Evolutionary conservation across 2,113 vertebrate species (phyloP).

Genomic region (Sitta europaea): DNA sequence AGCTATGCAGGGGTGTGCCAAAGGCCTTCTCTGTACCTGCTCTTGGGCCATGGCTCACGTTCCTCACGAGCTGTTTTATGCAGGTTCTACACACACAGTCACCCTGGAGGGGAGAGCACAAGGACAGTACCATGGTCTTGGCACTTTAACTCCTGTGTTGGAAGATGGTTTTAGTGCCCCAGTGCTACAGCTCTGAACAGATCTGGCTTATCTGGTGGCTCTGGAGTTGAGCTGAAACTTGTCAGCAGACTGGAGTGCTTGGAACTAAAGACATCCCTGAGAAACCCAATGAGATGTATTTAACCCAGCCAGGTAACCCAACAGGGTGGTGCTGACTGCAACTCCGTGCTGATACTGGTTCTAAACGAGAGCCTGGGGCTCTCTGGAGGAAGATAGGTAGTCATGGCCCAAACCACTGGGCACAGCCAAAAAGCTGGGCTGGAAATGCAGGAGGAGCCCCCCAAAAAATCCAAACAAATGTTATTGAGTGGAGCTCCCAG

Average conservation of each 20-base stretch:
- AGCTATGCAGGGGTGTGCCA: not conserved
- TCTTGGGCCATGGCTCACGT: not conserved
- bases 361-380: not conserved
- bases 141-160: not conserved
- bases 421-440: not conserved
- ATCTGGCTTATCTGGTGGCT: not conserved
- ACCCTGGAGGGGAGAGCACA: not conserved
- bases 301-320: not conserved
- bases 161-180: not conserved
- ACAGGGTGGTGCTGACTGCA: not conserved
- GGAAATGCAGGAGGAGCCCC: not conserved
- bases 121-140: not conserved
- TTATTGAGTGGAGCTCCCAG: not conserved
- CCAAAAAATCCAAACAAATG: not conserved
- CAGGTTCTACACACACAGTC: no score
- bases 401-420: not conserved
- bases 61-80: not conserved
- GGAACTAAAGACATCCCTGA: not conserved
- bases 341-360: rapidly evolving
- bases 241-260: not conserved
- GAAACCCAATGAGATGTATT: rapidly evolving
- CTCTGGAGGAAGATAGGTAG: not conserved
- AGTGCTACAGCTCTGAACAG: not conserved
- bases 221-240: not conserved
- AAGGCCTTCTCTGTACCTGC: not conserved